Conservation (phyloP, 2,113 vertebrate species). For the Chinchilla lanigera region DNA sequence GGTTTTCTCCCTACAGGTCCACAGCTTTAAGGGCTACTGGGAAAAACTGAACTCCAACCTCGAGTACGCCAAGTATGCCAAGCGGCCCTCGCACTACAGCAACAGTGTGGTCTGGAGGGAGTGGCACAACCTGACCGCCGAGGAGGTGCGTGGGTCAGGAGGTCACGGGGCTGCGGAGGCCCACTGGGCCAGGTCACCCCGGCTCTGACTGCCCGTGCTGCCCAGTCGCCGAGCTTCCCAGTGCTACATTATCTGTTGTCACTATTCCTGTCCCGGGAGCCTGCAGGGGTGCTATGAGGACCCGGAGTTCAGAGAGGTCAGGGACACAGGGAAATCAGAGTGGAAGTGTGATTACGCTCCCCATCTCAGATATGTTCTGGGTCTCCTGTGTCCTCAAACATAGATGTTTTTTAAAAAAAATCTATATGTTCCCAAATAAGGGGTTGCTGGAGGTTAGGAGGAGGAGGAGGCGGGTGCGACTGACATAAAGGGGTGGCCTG, state of each 20-base stretch:
- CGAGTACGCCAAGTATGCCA: conserved; percentile 90
- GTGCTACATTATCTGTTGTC: too few relatives aligned
- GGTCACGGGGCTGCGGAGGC: background rate
- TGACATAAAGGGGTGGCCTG: background rate
- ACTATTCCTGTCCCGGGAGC: background rate
- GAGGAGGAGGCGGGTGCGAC: background rate
- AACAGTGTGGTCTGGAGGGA: conserved; percentile 86
- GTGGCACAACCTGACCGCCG: conserved; percentile 86
- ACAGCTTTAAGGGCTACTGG: conserved; percentile 92
- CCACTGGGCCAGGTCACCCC: accelerated
- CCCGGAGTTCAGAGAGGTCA: background rate
- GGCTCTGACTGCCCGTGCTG: too few relatives aligned
- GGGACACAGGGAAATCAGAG: background rate
- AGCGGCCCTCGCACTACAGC: conserved; percentile 89
- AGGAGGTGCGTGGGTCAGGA: conserved; percentile 83
- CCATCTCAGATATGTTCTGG: background rate
- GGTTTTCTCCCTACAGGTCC: conserved; percentile 81
- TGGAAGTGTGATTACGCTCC: background rate
- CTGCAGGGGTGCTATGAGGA: background rate
- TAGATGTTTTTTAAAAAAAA: background rate
- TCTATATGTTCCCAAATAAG: background rate
- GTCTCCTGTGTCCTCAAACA: background rate
- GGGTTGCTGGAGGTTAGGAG: background rate
- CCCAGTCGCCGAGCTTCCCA: background rate
- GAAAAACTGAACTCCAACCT: conserved; percentile 92